Evolutionary conservation across 2,797 vertebrate species (phyloP).

Genomic region (Denticeps clupeoides): DNA sequence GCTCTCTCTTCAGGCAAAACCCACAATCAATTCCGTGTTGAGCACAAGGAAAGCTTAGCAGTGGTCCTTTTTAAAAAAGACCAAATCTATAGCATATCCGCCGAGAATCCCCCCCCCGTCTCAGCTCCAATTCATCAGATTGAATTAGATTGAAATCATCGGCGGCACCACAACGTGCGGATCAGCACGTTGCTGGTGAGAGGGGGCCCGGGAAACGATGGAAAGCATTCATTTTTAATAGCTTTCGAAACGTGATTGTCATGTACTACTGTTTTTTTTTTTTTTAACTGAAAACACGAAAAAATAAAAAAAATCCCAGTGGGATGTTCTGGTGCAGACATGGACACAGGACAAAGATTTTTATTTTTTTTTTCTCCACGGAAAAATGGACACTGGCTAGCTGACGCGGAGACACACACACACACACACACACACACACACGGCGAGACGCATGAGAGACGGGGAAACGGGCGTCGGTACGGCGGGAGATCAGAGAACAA

Average conservation of each 20-base stretch:
- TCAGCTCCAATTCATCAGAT: conserved; percentile 8
- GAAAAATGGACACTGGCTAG: too few relatives aligned
- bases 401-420: not conserved
- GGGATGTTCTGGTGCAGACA: too few relatives aligned
- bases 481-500: conserved; percentile 50
- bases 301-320: too few relatives aligned
- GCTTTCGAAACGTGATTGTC: too few relatives aligned
- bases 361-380: too few relatives aligned
- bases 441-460: conserved; percentile 16
- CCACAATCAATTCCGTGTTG: conserved; percentile 55
- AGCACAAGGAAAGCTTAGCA: conserved; percentile 49
- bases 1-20: conserved; percentile 51
- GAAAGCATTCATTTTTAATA: too few relatives aligned
- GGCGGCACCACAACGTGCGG: too few relatives aligned
- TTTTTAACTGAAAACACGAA: too few relatives aligned
- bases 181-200: too few relatives aligned
- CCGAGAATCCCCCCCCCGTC: conserved; percentile 1
- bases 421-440: conserved; percentile 7
- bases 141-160: conserved; percentile 12
- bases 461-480: conserved; percentile 3
- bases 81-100: conserved; percentile 8
- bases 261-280: too few relatives aligned
- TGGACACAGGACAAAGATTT: too few relatives aligned
- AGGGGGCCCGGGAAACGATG: too few relatives aligned
- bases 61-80: conserved; percentile 32